Evolutionary conservation across 2,113 vertebrate species (phyloP), one percentile per base, ranked within the genome.

Genomic region (Edolisoma coerulescens): DNA sequence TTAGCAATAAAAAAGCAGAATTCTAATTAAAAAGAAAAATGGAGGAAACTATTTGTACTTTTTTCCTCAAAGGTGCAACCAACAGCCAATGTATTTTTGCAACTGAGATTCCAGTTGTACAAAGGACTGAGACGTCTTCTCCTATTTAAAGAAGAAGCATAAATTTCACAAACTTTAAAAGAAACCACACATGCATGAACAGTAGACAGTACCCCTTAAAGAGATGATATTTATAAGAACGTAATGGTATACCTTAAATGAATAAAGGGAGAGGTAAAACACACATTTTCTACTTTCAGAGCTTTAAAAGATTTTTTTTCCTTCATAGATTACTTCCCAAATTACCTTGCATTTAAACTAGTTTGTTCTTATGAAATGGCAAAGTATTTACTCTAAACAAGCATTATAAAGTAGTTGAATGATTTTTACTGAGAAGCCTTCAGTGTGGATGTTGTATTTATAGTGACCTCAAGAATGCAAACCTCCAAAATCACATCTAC

Each of bases 51-150:
- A 94, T 93, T 91, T 67, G 68, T 81, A 50, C 57, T 85, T 52
- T 94, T 87, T 91, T 68, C 89, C 91, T 93, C 86, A 83, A 95
- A 96, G 89, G 94, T 79, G 94, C 87, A 92, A 95, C 37, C 41
- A 75, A 91, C 81, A 91, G 90, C 35, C 59, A 96, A 94, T 59
- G 41, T 45, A 92, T 78, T 87, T 91, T 89, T 75, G 79, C 78
- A 94, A 90, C 89, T 92, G 81, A 94, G 82, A 97, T 97, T 98
- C 98, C 97, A 97, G 96, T 94, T 96, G 90, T 93, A 90, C 69
- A 91, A 95, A 90, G 80, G 59, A 77, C 70, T 83, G 49, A 91
- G 87, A 88, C 85, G 69, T 69, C 45, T 33, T 94, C 90, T 95
- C 71, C 95, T 65, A 56, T 41, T 77, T 56, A 75, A 69, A 77